phyloP scores from a whole-genome alignment of 1,140 invertebrate species.

The Nebria ingens region DNA sequence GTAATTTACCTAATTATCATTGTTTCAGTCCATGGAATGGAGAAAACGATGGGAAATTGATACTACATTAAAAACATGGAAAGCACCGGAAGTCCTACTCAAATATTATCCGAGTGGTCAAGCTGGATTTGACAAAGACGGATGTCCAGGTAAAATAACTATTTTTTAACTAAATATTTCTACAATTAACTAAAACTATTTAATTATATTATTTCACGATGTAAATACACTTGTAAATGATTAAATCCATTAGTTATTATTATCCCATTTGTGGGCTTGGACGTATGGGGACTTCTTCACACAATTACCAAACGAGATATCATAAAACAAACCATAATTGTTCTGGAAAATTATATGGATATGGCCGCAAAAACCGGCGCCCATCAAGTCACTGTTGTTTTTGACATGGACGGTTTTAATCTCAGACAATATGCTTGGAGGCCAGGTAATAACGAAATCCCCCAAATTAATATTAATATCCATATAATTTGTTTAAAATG shows the following conservation, averaged over 20 bases:
- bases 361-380: constrained; percentile 39
- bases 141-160: constrained; percentile 54
- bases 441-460: constrained; percentile 48
- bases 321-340: constrained; percentile 53
- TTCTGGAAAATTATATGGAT: constrained; percentile 50
- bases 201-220: too few relatives aligned
- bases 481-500: constrained; percentile 16
- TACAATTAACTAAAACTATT: too few relatives aligned
- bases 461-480: background rate
- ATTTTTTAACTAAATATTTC: constrained; percentile 3
- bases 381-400: constrained; percentile 59
- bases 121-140: constrained; percentile 72
- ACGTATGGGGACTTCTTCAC: constrained; percentile 71
- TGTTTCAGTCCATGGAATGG: constrained; percentile 63
- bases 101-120: constrained; percentile 67
- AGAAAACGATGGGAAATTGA: constrained; percentile 69
- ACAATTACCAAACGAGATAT: constrained; percentile 61
- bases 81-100: constrained; percentile 55
- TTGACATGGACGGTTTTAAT: constrained; percentile 80
- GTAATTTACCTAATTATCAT: constrained; percentile 11
- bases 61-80: constrained; percentile 50
- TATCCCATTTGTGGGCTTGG: constrained; percentile 60
- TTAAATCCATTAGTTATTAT: too few relatives aligned
- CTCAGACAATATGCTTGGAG: constrained; percentile 74
- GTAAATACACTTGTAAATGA: too few relatives aligned